Base-by-base conservation (phyloP, 2,797 vertebrate genomes). In the Hipposideros larvatus region DNA sequence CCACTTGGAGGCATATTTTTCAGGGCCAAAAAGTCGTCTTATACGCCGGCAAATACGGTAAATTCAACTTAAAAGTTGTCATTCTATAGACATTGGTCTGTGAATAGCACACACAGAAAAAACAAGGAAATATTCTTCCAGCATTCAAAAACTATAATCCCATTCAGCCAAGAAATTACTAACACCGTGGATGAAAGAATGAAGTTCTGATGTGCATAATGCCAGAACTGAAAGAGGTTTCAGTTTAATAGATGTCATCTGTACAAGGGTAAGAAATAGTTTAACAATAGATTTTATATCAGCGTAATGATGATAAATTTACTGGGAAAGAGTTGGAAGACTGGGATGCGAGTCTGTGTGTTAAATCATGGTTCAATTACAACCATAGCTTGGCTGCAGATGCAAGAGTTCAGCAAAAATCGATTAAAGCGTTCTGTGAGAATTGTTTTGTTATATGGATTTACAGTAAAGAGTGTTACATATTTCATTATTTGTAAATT, bases 251-350 rank as follows among this genome's bases (percentile, higher is more conserved):
- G n/a, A 55, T 79, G 15, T 21, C 79, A 57, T 87, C 73, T 83
- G n/a, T 61, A 53, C 13, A 28, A 68, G 55, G 14, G 15, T 93
- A 73, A 94, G 28, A 90, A 78, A 87, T 68, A 55, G 61, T 70
- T 51, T 73, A 84, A 19, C 41, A 63, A 87, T 46, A 73, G 51
- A 43, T 86, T 74, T 57, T 8, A 26, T 55, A 68, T 65, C 43
- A 86, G 41, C 82, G 11, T 77, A 74, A 89, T 59, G 68, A 74
- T 53, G 86, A 83, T 70, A 68, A 59, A 70, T 74, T 91, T 94
- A 16, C 14, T 28, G 13, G 51, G 63, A 46, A 73, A 92, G 71
- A 71, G 86, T 65, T 57, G 83, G 34, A 79, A 65, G 46, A 65
- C 13, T 37, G 57, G 21, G 53, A 34, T 48, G 11, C 41, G 63